Percentiles rank a stretch among this genome's conserved stretches.
Conservation (phyloP, 2,888 invertebrate species). For the Biston stratarius region DNA sequence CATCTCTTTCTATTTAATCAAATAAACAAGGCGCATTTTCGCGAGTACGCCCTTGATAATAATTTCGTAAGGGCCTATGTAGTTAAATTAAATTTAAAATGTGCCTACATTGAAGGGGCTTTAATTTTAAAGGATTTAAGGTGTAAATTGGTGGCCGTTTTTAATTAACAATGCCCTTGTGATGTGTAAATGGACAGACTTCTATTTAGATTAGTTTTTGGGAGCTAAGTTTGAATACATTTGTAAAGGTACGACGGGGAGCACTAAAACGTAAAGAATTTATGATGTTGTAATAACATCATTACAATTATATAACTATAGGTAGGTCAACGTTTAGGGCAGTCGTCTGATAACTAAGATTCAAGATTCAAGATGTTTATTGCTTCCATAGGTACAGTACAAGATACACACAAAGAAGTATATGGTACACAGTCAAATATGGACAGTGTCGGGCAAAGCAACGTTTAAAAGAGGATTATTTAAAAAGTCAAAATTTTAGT, state of each 20-base stretch:
- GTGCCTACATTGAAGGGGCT: conserved; percentile 12
- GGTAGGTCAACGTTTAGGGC: too few species aligned
- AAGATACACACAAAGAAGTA: too few species aligned
- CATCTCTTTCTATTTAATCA: conserved; percentile 1
- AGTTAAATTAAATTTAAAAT: conserved; percentile 31
- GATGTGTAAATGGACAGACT: conserved; percentile 6
- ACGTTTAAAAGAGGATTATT: too few species aligned
- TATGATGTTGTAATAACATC: too few species aligned
- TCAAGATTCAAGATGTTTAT: too few species aligned
- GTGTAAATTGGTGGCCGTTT: conserved; percentile 15
- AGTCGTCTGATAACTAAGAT: too few species aligned
- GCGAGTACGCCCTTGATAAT: conserved; percentile 54
- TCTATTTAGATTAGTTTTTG: conserved; percentile 7
- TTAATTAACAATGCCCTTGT: conserved; percentile 22
- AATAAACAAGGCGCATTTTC: conserved; percentile 10
- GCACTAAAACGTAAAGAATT: neutral
- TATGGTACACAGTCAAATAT: too few species aligned
- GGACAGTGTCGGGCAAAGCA: too few species aligned
- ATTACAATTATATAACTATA: too few species aligned
- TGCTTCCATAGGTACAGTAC: too few species aligned
- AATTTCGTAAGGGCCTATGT: conserved; percentile 48
- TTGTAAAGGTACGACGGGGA: neutral
- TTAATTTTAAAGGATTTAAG: conserved; percentile 20
- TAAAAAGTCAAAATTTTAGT: too few species aligned
- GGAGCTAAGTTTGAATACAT: neutral